Evolutionary conservation across 2,797 vertebrate genomes (phyloP), one percentile per base, ranked within the genome.

Genomic region (Molossus alvarezi): DNA sequence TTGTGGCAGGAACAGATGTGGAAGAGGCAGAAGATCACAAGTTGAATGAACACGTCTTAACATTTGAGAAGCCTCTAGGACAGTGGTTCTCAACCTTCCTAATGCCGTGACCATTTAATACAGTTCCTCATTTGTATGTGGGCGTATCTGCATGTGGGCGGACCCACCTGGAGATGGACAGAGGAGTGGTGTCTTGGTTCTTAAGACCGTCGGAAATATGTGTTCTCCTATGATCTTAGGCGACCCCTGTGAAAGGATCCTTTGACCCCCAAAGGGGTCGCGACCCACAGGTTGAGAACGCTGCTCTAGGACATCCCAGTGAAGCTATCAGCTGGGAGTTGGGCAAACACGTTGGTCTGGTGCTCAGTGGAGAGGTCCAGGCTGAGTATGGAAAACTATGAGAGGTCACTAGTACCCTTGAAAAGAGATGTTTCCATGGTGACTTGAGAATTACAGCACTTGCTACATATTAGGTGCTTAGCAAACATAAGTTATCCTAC

Each of bases 401-500:
- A 87, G 57, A 64, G 57, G 20, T 82, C 29, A 72, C 5, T 23
- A 20, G n/a, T 45, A 37, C 18, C 21, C 23, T 92, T 84, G 48
- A 71, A 60, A 91, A 92, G 45, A 69, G 9, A 9, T 29, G 12
- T 82, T 88, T 94, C 82, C 12, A 9, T 37, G 45, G 64, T 4
- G 37, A 41, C 6, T 9, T 58, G 75, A 33, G 51, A 65, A 57
- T 58, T 58, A 81, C 37, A 67, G 27, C 11, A 20, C 15, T 71
- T 41, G 29, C 60, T 60, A 72, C 6, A 13, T 21, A 83, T 53
- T 21, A 81, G 41, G 25, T 81, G 15, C 27, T 83, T 57, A 82
- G 58, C 48, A 91, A 93, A 90, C 18, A 25, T 23, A 15, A 91
- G 13, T 86, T 88, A 29, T 9, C 5, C 33, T 96, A 21, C 17